Percentiles rank a stretch among this genome's conserved stretches.
Evolutionary conservation across 92 coral and sea anemone genomes (phyloP).

Genomic region (Siderastrea radians): DNA sequence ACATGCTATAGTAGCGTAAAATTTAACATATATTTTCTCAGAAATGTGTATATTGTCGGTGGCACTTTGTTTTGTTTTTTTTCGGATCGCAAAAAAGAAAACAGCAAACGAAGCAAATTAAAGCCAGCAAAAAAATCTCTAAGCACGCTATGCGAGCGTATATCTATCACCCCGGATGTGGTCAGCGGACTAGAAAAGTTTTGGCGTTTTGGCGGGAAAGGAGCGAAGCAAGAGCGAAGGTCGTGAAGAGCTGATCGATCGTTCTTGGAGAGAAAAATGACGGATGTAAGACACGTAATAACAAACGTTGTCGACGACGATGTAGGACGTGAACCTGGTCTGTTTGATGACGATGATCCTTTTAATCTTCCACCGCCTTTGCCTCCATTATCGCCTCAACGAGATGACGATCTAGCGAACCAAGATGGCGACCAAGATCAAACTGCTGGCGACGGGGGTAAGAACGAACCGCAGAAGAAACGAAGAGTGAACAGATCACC

Average conservation of each 20-base stretch:
- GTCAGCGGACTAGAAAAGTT: constrained; percentile 39
- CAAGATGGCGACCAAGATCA: constrained; percentile 56
- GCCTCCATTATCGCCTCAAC: constrained; percentile 74
- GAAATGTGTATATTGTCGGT: too few species aligned
- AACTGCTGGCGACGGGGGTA: constrained; percentile 26
- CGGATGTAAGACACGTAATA: constrained; percentile 49
- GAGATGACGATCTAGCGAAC: constrained; percentile 36
- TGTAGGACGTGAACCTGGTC: constrained; percentile 51
- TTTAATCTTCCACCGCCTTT: constrained; percentile 93
- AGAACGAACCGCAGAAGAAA: constrained; percentile 67
- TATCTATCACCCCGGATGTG: neutral
- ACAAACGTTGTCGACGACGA: constrained; percentile 72
- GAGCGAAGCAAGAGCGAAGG: neutral
- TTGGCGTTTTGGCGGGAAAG: constrained; percentile 48
- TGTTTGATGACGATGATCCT: constrained; percentile 86
- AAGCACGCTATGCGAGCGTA: neutral
- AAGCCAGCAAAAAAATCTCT: too few species aligned
- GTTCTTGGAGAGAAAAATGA: constrained; percentile 18
- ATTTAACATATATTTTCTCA: too few species aligned
- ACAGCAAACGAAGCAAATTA: too few species aligned
- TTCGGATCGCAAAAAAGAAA: too few species aligned
- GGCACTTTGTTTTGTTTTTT: too few species aligned
- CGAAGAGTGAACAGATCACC: constrained; percentile 81
- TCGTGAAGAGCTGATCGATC: neutral
- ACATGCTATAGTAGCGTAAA: too few species aligned